Evolutionary conservation across 2,888 invertebrate species (phyloP).

Genomic region (Alitta virens): DNA sequence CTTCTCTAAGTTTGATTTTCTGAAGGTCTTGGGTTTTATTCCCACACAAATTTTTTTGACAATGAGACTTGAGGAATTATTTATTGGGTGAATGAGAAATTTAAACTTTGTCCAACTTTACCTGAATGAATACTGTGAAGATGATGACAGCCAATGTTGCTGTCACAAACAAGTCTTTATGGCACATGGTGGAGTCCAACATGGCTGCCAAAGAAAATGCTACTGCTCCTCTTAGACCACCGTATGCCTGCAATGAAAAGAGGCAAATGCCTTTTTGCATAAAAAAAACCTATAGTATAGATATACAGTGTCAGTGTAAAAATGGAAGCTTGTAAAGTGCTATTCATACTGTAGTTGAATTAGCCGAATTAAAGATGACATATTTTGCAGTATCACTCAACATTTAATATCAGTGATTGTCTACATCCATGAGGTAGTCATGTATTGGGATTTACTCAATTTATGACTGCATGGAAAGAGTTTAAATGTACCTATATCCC

Average conservation of each 20-base stretch:
- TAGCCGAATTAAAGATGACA: too few relatives aligned
- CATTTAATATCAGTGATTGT: too few relatives aligned
- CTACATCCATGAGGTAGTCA: too few relatives aligned
- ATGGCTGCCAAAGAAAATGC: conserved; percentile 63
- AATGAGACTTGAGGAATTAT: background rate
- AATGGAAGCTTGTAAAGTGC: too few relatives aligned
- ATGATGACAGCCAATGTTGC: conserved; percentile 96
- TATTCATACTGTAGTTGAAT: too few relatives aligned
- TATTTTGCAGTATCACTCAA: too few relatives aligned
- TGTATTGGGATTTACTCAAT: too few relatives aligned
- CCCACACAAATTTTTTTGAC: background rate
- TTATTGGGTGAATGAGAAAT: too few relatives aligned
- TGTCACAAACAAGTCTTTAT: conserved; percentile 69
- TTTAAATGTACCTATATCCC: too few relatives aligned
- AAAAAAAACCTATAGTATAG: too few relatives aligned
- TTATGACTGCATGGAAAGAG: too few relatives aligned
- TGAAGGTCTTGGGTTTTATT: background rate
- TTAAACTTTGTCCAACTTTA: conserved; percentile 21
- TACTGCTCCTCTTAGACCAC: conserved; percentile 63
- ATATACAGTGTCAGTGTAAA: too few relatives aligned
- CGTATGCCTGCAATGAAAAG: conserved; percentile 58
- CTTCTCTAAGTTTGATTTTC: background rate
- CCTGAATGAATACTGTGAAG: conserved; percentile 97
- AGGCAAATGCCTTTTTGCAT: background rate
- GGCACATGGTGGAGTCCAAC: conserved; percentile 48